Evolutionary conservation across 2,113 vertebrate genomes (phyloP).

Genomic region (Brachyhypopomus occidentalis): DNA sequence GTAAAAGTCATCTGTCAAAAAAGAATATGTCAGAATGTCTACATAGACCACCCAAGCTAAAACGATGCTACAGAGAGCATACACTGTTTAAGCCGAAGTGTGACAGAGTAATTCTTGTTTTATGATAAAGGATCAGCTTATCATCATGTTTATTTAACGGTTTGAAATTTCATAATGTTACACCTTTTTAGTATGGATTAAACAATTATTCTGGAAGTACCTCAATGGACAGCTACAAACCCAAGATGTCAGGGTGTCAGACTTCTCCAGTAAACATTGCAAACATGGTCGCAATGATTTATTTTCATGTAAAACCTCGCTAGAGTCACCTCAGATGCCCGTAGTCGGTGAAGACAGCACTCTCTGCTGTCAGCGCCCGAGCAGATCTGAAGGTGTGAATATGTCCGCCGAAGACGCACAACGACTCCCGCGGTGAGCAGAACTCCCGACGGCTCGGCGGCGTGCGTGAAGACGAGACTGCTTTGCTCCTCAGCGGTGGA

Average conservation of each 20-base stretch:
- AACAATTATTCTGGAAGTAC: background rate
- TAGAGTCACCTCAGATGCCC: background rate
- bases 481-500: background rate
- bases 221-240: background rate
- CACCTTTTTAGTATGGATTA: background rate
- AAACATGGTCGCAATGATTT: conserved; percentile 2
- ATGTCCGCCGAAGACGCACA: conserved; percentile 31
- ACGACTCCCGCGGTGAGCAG: conserved; percentile 25
- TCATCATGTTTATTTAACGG: too few relatives aligned
- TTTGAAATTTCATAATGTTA: too few relatives aligned
- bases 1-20: too few relatives aligned
- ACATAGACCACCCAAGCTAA: too few relatives aligned
- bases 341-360: conserved; percentile 35
- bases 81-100: too few relatives aligned
- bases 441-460: conserved; percentile 28
- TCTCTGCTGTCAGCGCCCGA: conserved; percentile 28
- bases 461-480: conserved; percentile 20
- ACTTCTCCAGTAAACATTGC: background rate
- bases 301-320: background rate
- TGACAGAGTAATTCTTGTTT: too few relatives aligned
- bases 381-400: conserved; percentile 37
- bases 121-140: too few relatives aligned
- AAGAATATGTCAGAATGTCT: too few relatives aligned
- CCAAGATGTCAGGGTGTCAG: background rate
- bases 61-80: too few relatives aligned